Percentiles rank a stretch among this genome's conserved stretches.
Evolutionary conservation across 2,797 vertebrate species (phyloP).

Genomic region (Agapornis canus): DNA sequence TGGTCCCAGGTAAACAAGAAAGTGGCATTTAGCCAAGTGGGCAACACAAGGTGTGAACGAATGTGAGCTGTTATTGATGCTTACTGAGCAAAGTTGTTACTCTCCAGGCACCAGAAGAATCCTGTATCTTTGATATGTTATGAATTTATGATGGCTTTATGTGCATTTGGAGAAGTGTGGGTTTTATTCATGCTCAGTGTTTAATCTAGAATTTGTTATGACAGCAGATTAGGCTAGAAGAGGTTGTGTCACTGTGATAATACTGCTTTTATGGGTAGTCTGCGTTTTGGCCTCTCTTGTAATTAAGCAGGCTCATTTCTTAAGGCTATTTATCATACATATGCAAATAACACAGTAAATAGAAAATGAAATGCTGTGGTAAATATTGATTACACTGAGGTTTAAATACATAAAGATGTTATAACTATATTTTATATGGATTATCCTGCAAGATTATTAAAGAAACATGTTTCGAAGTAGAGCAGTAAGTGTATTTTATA

Average conservation of each 20-base stretch:
- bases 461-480: neutral
- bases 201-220: neutral
- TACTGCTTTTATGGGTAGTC: neutral
- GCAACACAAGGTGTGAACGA: neutral
- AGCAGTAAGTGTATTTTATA: neutral
- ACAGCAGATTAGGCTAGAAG: neutral
- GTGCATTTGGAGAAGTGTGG: neutral
- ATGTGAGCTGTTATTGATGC: accelerated
- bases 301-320: conserved; percentile 25
- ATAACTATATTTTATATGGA: neutral
- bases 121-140: neutral
- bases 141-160: neutral
- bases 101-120: neutral
- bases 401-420: neutral
- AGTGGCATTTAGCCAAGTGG: neutral
- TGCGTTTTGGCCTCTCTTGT: neutral
- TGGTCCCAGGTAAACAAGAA: conserved; percentile 88
- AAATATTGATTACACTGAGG: conserved; percentile 6
- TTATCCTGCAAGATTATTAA: neutral
- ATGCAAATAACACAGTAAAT: neutral
- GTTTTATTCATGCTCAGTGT: neutral
- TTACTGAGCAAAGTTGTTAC: neutral
- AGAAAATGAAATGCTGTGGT: neutral
- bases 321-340: neutral
- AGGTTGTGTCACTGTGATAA: neutral